These are phyloP conservation scores for Coregonus sp. DNA, from an alignment of 2,797 vertebrate species.

Conservation along the genomic window DNA sequence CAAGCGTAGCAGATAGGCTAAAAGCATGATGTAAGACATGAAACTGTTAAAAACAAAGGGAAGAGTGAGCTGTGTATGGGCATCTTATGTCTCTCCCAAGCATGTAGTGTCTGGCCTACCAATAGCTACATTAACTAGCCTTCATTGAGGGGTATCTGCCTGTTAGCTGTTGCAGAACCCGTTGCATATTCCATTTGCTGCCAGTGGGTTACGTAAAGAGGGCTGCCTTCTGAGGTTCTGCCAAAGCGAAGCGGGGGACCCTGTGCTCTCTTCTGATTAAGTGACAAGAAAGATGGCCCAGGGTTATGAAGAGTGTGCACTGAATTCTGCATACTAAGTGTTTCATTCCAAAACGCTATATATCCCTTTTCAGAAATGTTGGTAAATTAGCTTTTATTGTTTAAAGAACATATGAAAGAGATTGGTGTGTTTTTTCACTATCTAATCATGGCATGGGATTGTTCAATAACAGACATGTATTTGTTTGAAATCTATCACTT, in stretches of 20 bases:
- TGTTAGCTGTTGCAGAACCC: constrained; percentile 35
- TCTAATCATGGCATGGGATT: too few species aligned
- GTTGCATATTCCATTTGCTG: constrained; percentile 51
- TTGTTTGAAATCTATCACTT: too few species aligned
- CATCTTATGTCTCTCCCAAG: background rate
- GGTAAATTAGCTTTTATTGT: too few species aligned
- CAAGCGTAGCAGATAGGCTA: too few species aligned
- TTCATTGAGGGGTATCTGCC: constrained; percentile 27
- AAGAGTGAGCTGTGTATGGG: background rate
- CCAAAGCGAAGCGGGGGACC: constrained; percentile 40
- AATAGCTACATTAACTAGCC: constrained; percentile 19
- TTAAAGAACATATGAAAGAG: too few species aligned
- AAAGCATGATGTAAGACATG: too few species aligned
- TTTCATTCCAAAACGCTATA: constrained; percentile 26
- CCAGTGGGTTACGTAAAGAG: constrained; percentile 56
- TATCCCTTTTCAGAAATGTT: constrained; percentile 1
- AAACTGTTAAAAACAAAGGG: too few species aligned
- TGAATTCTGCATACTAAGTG: background rate
- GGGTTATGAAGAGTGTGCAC: constrained; percentile 43
- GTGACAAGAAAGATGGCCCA: constrained; percentile 47
- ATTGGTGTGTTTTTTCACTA: too few species aligned
- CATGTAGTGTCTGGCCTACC: constrained; percentile 14
- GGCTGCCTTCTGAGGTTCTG: constrained; percentile 46
- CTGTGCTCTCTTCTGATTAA: constrained; percentile 41
- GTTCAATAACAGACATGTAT: too few species aligned